Conservation (phyloP, 2,797 vertebrate species). For the Cynodonichthys magdalenae region DNA sequence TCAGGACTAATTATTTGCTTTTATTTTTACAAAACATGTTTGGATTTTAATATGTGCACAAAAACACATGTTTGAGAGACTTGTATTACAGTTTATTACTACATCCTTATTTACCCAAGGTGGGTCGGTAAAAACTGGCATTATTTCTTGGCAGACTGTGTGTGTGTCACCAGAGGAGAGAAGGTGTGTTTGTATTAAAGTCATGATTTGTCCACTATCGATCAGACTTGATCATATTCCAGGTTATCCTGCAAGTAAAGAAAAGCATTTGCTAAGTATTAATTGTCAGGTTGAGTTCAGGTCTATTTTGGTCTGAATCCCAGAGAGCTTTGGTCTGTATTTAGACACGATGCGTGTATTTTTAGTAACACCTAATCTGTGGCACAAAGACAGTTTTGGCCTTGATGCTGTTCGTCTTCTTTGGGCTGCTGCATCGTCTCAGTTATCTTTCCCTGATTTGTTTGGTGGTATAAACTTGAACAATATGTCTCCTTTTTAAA, state of each 20-base stretch:
- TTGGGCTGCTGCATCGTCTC: background rate
- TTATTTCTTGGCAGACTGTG: background rate
- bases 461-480: too few species aligned
- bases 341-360: slow-evolving; percentile 57
- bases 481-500: too few species aligned
- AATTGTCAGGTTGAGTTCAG: slow-evolving; percentile 12
- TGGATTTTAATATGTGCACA: background rate
- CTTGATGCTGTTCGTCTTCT: slow-evolving; percentile 20
- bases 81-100: background rate
- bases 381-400: slow-evolving; percentile 7
- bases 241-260: background rate
- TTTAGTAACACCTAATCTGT: slow-evolving; percentile 48
- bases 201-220: background rate
- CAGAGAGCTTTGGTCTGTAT: slow-evolving; percentile 49
- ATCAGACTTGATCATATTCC: background rate
- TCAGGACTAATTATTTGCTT: too few species aligned
- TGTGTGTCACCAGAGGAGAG: background rate
- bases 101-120: slow-evolving; percentile 71
- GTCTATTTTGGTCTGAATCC: slow-evolving; percentile 41
- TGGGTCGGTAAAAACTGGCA: slow-evolving; percentile 29
- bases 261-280: background rate
- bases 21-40: background rate
- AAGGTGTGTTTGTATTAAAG: slow-evolving; percentile 15
- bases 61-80: rapidly evolving
- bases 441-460: too few species aligned